These are phyloP conservation scores for Lagodon rhomboides DNA, from an alignment of 2,797 vertebrate genomes.

Conservation along the genomic window DNA sequence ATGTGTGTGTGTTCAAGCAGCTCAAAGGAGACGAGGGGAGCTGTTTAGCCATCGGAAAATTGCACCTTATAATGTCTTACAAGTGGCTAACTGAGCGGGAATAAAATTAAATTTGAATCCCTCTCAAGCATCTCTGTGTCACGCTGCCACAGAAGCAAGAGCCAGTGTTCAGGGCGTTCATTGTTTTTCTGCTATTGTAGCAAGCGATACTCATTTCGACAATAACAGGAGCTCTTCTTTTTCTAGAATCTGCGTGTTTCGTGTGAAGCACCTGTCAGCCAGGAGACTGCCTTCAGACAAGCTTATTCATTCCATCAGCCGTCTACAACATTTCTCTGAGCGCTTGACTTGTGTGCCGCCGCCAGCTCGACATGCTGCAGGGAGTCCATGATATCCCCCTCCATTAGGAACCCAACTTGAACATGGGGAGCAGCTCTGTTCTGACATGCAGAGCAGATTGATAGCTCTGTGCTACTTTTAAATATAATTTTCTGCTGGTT, in stretches of 20 bases:
- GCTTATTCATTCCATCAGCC: constrained; percentile 68
- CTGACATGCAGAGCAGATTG: constrained; percentile 58
- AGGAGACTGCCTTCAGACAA: constrained; percentile 62
- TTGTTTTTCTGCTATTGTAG: constrained; percentile 24
- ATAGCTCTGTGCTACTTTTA: constrained; percentile 64
- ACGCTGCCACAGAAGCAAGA: constrained; percentile 7
- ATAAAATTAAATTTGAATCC: constrained; percentile 50
- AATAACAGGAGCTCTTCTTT: constrained; percentile 46
- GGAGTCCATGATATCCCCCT: constrained; percentile 54
- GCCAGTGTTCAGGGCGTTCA: constrained; percentile 21
- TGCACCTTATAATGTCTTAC: constrained; percentile 34
- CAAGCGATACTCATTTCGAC: constrained; percentile 24
- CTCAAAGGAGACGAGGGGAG: constrained; percentile 38
- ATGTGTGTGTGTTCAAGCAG: constrained; percentile 43
- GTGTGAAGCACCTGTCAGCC: constrained; percentile 67
- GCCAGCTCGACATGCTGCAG: constrained; percentile 46
- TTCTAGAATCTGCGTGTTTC: constrained; percentile 51
- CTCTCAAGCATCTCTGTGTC: constrained; percentile 17
- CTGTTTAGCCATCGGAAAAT: constrained; percentile 45
- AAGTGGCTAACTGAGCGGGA: constrained; percentile 40
- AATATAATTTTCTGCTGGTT: constrained; percentile 62
- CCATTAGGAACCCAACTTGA: constrained; percentile 52
- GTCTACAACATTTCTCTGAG: constrained; percentile 55
- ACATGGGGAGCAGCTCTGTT: constrained; percentile 43
- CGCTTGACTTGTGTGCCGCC: constrained; percentile 37